Base-by-base conservation (phyloP, 2,888 invertebrate species). In the Limenitis camilla region DNA sequence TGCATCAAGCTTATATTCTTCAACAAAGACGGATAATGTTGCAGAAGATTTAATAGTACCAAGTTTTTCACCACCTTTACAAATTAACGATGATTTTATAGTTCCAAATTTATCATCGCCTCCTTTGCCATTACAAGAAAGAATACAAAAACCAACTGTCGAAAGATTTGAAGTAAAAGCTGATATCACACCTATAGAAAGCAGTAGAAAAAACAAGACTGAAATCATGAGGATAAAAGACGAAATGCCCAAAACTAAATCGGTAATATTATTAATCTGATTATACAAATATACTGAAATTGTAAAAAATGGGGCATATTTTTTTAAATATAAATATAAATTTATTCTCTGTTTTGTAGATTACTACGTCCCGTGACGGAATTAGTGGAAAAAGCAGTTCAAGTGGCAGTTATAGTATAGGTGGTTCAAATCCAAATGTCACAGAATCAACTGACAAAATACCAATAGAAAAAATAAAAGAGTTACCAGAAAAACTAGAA, bases 1-100 rank as follows among this genome's bases (percentile, higher is more conserved):
- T 74, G 94, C 93, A 58, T 94, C 94, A 52, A 94, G 94, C 39
- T 86, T 94, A 54, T 94, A 94, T 76, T 94, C 94, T 61, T 85
- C 92, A 43, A 92, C 94, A 35, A 90, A 93, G 59, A 92, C 92
- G 58, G 93, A 94, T 71, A 90, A 91, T 58, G 80, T 89, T 36
- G 85, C 88, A 39, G 92, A 92, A 70, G 92, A 92, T 66, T 88
- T 90, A 74, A 82, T 92, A 42, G 88, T 90, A 40, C 89, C 90
- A 53, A 89, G 90, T 64, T 89, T 89, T 69, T 90, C 90, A 52
- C 90, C 90, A 19, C 89, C 90, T n/a, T 69, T 88, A 61, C 79
- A 89, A 69, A 88, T 89, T 55, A 85, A 69, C 59, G 89, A 81
- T 53, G 81, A 86, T 61, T 84, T 86, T 60, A 81, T 83, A 56